These are phyloP conservation scores for Lysandra bellargus DNA, from an alignment of 2,888 invertebrate genomes.

Conservation along the genomic window DNA sequence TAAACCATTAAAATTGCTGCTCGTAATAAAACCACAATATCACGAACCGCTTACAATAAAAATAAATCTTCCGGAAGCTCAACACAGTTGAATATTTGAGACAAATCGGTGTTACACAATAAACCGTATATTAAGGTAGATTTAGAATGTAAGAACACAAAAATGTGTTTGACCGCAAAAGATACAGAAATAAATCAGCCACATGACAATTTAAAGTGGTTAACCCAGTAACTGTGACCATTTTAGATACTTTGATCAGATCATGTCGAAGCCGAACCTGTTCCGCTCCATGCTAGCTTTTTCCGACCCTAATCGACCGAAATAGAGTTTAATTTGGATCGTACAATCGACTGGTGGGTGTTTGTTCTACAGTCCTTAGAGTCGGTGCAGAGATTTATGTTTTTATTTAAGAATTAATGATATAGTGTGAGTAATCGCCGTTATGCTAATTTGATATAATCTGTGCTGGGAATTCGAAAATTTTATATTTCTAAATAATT, in stretches of 20 bases:
- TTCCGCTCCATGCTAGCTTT: constrained; percentile 44
- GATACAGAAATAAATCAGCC: constrained; percentile 80
- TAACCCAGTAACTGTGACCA: constrained; percentile 82
- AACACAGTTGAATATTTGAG: constrained; percentile 30
- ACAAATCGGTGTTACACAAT: constrained; percentile 37
- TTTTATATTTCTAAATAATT: constrained; percentile 34
- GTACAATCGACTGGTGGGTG: constrained; percentile 64
- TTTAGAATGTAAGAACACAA: constrained; percentile 59
- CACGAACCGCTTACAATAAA: constrained; percentile 15
- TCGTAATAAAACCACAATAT: constrained; percentile 14
- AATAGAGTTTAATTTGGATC: constrained; percentile 57
- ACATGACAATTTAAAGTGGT: constrained; percentile 82
- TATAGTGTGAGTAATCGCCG: constrained; percentile 71
- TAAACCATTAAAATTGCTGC: background rate
- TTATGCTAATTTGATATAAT: constrained; percentile 75
- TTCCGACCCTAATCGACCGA: constrained; percentile 47
- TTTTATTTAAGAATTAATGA: constrained; percentile 78
- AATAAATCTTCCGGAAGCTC: constrained; percentile 24
- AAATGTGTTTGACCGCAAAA: constrained; percentile 75
- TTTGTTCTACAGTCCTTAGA: constrained; percentile 72
- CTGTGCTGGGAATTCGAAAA: constrained; percentile 50
- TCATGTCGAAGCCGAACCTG: constrained; percentile 73
- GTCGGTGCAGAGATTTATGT: constrained; percentile 74
- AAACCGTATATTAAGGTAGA: constrained; percentile 49
- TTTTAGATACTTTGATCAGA: constrained; percentile 81